Evolutionary conservation across 2,888 invertebrate species (phyloP).

Genomic region (Prosapia bicincta): DNA sequence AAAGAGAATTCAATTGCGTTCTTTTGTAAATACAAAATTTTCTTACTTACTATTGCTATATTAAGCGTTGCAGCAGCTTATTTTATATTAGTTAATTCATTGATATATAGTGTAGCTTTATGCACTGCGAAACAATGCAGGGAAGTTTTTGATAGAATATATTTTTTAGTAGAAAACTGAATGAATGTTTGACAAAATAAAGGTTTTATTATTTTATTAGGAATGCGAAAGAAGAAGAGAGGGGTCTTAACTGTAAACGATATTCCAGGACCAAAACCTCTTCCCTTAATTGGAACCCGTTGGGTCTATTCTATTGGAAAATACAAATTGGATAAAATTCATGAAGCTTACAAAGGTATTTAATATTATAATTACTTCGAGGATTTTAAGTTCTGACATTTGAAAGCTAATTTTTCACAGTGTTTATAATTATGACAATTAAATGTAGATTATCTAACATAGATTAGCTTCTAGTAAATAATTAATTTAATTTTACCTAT

Average conservation of each 20-base stretch:
- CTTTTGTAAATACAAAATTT: too few relatives aligned
- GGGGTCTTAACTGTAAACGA: constrained; percentile 42
- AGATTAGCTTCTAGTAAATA: neutral
- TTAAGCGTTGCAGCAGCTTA: too few relatives aligned
- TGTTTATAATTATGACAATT: neutral
- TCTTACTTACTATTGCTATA: too few relatives aligned
- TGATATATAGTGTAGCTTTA: too few relatives aligned
- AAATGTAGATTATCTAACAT: neutral
- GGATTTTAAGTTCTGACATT: neutral
- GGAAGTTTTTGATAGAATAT: too few relatives aligned
- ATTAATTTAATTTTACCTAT: too few relatives aligned
- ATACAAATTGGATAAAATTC: constrained; percentile 69
- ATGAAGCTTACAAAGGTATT: constrained; percentile 74
- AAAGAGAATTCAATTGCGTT: too few relatives aligned
- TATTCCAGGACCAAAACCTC: constrained; percentile 67
- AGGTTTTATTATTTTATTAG: neutral
- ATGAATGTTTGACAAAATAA: too few relatives aligned
- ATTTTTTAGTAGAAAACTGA: too few relatives aligned
- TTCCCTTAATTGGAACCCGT: constrained; percentile 74
- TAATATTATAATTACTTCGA: neutral
- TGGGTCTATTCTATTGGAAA: constrained; percentile 71
- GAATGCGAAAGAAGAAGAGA: constrained; percentile 4
- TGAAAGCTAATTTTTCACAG: neutral
- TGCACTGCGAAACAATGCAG: too few relatives aligned
- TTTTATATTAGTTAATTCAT: too few relatives aligned